Base-by-base conservation (phyloP, 92 coral and sea anemone genomes). In the Phenganax marumi region DNA sequence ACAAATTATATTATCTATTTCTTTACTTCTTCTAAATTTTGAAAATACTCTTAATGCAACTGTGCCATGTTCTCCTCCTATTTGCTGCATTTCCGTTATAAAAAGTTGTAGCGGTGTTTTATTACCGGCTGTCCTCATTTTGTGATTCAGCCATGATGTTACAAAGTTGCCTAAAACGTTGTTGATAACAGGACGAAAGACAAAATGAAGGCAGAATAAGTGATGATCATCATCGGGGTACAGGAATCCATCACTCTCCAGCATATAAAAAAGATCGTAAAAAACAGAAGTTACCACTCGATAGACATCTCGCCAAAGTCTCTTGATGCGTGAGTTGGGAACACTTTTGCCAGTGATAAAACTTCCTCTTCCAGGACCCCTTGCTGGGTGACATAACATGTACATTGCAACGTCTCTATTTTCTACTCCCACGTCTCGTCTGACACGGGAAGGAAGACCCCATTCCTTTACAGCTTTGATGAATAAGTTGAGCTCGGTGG, bases 81-180 rank as follows among this genome's bases (percentile, higher is more conserved):
- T 84, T 86, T 83, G 86, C 56, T 89, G 90, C 90, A 89, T 89
- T 17, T 87, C 90, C 92, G 83, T 74, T 24, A 89, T 86, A 53
- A 89, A 89, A 8, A 86, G 88, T 53, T 84, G 85, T 13, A 84
- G 14, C 10, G 87, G 84, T 55, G 87, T 76, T 62, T 84, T 84
- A 50, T 84, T 84, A 50, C 87, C 73, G 6, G 90, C 87, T 0
- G 91, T 89, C 26, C 91, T 60, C 0, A 86, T 57, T 71, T 89
- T 86, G 48, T 78, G 90, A n/a, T 89, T 81, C 14, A 52, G 64
- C 89, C 89, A n/a, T n/a, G n/a, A 86, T 11, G 86, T 53, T 16
- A 69, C 50, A 51, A 86, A 86, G 49, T 55, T 86, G 4, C 52
- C 72, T 2, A 86, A 68, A n/a, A 58, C 46, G 11, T 81, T 75